Conservation (phyloP, 2,888 invertebrate genomes). For the Alitta virens region DNA sequence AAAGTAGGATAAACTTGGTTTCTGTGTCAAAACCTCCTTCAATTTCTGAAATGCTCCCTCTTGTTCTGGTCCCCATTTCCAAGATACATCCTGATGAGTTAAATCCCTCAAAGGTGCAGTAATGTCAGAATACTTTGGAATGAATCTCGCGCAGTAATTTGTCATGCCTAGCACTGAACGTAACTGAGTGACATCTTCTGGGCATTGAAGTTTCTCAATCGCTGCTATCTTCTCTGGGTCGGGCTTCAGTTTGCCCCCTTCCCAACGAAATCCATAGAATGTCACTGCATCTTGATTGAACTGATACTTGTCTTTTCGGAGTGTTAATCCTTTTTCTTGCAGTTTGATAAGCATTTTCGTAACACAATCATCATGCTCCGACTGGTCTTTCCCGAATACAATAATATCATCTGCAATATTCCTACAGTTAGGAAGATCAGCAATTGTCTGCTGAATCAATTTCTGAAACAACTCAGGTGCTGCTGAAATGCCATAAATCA, state of each 20-base stretch:
- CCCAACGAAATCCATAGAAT: slow-evolving; percentile 7
- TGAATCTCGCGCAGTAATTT: not conserved
- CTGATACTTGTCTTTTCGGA: not conserved
- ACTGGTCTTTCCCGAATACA: not conserved
- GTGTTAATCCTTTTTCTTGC: not conserved
- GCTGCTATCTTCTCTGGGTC: not conserved
- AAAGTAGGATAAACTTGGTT: not conserved
- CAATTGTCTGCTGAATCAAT: not conserved
- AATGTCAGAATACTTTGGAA: not conserved
- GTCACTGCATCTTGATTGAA: not conserved
- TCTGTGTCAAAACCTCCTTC: not conserved
- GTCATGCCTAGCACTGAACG: slow-evolving; percentile 32
- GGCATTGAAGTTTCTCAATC: slow-evolving; percentile 27
- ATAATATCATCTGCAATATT: slow-evolving; percentile 4
- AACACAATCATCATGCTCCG: not conserved
- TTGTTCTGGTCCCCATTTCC: not conserved
- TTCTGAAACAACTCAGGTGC: slow-evolving; percentile 14
- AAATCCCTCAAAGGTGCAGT: not conserved
- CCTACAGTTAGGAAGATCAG: not conserved
- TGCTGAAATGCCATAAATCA: slow-evolving; percentile 5
- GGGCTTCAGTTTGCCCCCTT: not conserved
- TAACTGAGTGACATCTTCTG: slow-evolving; percentile 29
- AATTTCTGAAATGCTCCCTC: not conserved
- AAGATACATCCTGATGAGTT: not conserved
- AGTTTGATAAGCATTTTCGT: slow-evolving; percentile 17